phyloP scores from a whole-genome alignment of 2,113 vertebrate species.

The Athene noctua region DNA sequence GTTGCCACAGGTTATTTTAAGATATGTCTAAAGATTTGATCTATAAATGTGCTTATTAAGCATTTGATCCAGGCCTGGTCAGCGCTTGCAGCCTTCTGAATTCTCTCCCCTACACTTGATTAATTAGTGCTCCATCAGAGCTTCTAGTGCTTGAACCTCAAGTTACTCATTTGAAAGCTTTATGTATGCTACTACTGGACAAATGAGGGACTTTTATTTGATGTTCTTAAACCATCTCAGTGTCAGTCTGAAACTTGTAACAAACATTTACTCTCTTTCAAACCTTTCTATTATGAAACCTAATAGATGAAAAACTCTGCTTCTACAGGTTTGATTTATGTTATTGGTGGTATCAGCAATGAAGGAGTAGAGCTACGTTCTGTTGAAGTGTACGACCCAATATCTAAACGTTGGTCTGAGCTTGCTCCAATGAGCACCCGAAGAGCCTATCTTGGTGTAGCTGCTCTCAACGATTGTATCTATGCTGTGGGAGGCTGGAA shows the following conservation, averaged over 20 bases:
- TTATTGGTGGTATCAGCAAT: conserved; percentile 91
- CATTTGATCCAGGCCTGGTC: neutral
- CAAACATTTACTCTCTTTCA: neutral
- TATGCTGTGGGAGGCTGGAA: conserved; percentile 96
- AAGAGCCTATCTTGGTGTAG: conserved; percentile 92
- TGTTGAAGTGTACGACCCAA: conserved; percentile 90
- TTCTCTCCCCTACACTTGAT: neutral
- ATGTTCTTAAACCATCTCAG: neutral
- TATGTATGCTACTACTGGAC: neutral
- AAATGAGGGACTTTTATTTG: neutral
- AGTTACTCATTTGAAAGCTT: neutral
- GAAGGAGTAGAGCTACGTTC: conserved; percentile 91
- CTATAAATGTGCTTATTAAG: neutral
- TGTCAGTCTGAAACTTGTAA: neutral
- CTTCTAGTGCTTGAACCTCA: neutral
- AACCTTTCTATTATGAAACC: neutral
- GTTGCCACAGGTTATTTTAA: neutral
- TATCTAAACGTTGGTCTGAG: conserved; percentile 88
- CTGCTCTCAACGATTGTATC: conserved; percentile 90
- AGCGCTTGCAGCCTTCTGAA: neutral
- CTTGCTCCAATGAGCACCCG: conserved; percentile 88
- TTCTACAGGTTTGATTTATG: conserved; percentile 89
- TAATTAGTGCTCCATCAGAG: neutral
- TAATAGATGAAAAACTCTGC: conserved; percentile 1
- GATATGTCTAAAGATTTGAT: neutral